phyloP scores from a whole-genome alignment of 2,888 invertebrate genomes.

The Cerceris ruficornis region DNA sequence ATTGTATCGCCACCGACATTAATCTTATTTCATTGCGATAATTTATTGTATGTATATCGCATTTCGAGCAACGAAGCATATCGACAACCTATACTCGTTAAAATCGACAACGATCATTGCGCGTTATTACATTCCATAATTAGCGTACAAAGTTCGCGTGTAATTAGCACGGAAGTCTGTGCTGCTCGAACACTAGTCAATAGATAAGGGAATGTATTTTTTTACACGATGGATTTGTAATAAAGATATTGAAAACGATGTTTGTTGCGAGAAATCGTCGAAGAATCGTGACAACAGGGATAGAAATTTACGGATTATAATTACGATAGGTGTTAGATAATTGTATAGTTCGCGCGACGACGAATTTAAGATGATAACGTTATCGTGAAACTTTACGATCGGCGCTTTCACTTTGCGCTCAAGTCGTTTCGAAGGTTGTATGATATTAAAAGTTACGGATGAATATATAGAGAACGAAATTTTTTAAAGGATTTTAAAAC shows the following conservation, averaged over 20 bases:
- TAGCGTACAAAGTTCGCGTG: slow-evolving; percentile 52
- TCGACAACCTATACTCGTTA: background rate
- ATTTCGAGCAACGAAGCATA: background rate
- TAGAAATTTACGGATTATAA: background rate
- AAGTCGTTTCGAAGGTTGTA: background rate
- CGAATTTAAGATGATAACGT: background rate
- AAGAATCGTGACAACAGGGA: background rate
- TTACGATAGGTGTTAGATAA: background rate
- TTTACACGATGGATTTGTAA: slow-evolving; percentile 74
- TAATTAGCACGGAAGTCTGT: slow-evolving; percentile 34
- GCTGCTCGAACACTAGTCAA: slow-evolving; percentile 74
- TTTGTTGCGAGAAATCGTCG: background rate
- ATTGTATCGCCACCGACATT: background rate
- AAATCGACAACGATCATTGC: background rate
- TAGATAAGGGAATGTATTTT: slow-evolving; percentile 79
- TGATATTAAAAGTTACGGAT: too few relatives aligned
- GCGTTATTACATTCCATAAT: slow-evolving; percentile 56
- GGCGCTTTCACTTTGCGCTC: too few relatives aligned
- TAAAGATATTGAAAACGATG: slow-evolving; percentile 57
- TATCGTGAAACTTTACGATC: too few relatives aligned
- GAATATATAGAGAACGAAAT: too few relatives aligned
- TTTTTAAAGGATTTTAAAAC: too few relatives aligned
- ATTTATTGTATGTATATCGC: slow-evolving; percentile 2
- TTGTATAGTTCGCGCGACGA: background rate
- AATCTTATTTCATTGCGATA: slow-evolving; percentile 2